Base-by-base conservation (phyloP, 2,888 invertebrate species). In the Cantharis lateralis region DNA sequence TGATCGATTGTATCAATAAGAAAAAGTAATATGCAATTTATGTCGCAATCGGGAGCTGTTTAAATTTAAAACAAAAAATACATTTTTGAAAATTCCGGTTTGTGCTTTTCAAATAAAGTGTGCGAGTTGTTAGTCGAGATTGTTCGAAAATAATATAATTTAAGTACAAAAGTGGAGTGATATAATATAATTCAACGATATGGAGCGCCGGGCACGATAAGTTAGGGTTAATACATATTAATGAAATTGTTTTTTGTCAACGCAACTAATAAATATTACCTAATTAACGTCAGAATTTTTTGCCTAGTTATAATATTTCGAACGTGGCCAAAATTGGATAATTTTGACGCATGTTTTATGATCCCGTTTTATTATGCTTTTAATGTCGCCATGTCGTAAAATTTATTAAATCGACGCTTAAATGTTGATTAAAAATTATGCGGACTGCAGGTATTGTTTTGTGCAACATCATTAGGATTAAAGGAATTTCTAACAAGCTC, bases 21-120 rank as follows among this genome's bases (percentile, higher is more conserved):
- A 68, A 72, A 73, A 78, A 78, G 75, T 70, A 75, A 72, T 75
- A 75, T 78, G 78, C 75, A 78, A 77, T 77, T 74, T 74, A 74
- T 68, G 26, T 68, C 16, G 24, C 68, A 68, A 68, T 15, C 18
- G 68, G 18, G 26, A 68, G 26, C 24, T 68, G n/a, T 26, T 68
- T 18, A 18, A 68, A 16, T 26, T 64, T 68, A 26, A 18, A 68
- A 68, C 68, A 68, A 70, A 68, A 70, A 64, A 74, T 74, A 70
- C 66, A 70, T 74, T 74, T 74, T 70, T 74, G 70, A 13, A 74
- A 74, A 74, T 74, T 74, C 74, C 74, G 48, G 64, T 61, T 48
- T 48, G n/a, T n/a, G 48, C 26, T 66, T 66, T 74, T 70, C 69
- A 73, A 73, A 69, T 62, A 69, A 62, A 63, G 18, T 3, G 13